phyloP scores from a whole-genome alignment of 2,113 vertebrate species.

The Brienomyrus longianalis region DNA sequence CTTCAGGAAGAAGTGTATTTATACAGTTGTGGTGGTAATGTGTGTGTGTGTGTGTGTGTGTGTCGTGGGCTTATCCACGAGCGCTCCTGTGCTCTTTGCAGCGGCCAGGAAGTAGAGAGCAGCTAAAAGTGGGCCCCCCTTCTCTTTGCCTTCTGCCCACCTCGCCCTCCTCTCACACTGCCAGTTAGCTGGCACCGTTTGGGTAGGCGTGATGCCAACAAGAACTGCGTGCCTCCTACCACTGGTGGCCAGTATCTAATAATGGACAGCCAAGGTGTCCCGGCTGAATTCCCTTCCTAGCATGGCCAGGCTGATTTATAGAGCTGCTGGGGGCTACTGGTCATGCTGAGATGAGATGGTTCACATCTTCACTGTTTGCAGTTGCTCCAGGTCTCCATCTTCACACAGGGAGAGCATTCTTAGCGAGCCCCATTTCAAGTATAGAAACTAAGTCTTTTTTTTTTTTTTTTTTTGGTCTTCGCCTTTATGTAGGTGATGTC shows the following conservation, averaged over 20 bases:
- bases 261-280: not conserved
- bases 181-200: not conserved
- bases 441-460: not conserved
- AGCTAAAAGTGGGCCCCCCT: not conserved
- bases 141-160: not conserved
- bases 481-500: not conserved
- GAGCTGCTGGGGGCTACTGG: not conserved
- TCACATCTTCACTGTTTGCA: not conserved
- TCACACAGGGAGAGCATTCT: not conserved
- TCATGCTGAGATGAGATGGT: not conserved
- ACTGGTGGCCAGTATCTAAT: not conserved
- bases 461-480: not conserved
- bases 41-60: not conserved
- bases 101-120: not conserved
- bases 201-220: not conserved
- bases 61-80: not conserved
- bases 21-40: not conserved
- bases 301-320: not conserved
- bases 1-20: not conserved
- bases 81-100: not conserved
- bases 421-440: not conserved
- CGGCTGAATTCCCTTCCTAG: not conserved
- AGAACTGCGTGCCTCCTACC: not conserved
- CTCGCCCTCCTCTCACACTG: not conserved
- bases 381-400: not conserved